Evolutionary conservation across 2,113 vertebrate species (phyloP), one percentile per base, ranked within the genome.

Genomic region (Felis chaus): DNA sequence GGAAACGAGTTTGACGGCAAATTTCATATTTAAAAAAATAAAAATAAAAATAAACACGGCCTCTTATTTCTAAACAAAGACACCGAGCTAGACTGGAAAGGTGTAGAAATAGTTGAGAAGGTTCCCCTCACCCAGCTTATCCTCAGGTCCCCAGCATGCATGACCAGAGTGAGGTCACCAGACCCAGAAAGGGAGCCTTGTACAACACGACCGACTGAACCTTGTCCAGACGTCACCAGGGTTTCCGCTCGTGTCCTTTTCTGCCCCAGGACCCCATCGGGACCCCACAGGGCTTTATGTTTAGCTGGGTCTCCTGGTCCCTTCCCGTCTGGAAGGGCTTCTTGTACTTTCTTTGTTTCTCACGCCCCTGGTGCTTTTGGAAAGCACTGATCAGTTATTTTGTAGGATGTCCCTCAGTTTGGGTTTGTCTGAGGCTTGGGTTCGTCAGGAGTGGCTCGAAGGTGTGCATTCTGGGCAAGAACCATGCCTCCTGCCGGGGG

Each of bases 151-250:
- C 11, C 50, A 1, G 36, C 33, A 18, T 55, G 71, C 23, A 4
- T 25, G 68, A 79, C 50, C 27, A 1, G 5, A 8, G 48, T 2
- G 18, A 15, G 2, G 50, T 39, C 2, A 7, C 71, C 57, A 36
- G 21, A 19, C 11, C 3, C 41, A 19, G 50, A 41, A 39, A 19
- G 18, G 12, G 4, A 19, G n/a, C 6, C 7, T 1, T 3, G 1
- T 9, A 4, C 41, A 1, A 2, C 0, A 4, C 27, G 16, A 0
- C 29, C 1, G 5, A 63, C 66, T 18, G 14, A 39, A 13, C 81
- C 16, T 63, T 0, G 4, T 4, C 36, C 61, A 29, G 4, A 7
- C 1, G 0, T 3, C 21, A 16, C 8, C 7, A 0, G 1, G 18
- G 13, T 19, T 39, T 14, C 55, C 69, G 9, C 19, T 7, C 3